Evolutionary conservation across 2,888 invertebrate species (phyloP).

Genomic region (Acanthococcus lagerstroemiae): DNA sequence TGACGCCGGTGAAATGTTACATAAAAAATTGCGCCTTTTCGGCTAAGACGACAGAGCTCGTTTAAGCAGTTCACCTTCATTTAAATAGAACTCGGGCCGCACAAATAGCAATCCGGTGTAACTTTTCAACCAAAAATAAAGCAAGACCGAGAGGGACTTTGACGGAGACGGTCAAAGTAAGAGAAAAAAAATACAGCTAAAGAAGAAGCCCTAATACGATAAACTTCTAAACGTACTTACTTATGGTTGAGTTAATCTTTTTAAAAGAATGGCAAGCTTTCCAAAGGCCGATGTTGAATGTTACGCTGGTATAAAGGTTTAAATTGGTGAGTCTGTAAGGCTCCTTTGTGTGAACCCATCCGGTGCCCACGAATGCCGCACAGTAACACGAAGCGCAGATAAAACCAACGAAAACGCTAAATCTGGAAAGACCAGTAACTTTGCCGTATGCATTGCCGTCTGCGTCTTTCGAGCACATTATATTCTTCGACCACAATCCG

Average conservation of each 20-base stretch:
- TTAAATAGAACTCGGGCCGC: neutral
- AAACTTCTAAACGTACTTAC: constrained; percentile 29
- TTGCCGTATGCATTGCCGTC: constrained; percentile 13
- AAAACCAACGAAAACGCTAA: constrained; percentile 29
- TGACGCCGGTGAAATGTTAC: no score
- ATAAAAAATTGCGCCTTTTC: constrained; percentile 7
- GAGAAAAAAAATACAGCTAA: neutral
- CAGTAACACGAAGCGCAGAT: constrained; percentile 17
- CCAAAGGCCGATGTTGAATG: constrained; percentile 30
- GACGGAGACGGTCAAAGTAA: neutral
- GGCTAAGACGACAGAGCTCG: no score
- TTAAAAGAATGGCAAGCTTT: constrained; percentile 29
- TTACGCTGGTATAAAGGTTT: constrained; percentile 29
- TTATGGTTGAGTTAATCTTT: constrained; percentile 31
- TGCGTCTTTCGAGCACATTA: constrained; percentile 23
- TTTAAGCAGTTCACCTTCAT: no score
- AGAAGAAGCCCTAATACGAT: constrained; percentile 15
- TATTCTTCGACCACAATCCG: constrained; percentile 9
- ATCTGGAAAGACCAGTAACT: constrained; percentile 12
- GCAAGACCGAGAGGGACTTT: neutral
- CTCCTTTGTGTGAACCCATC: constrained; percentile 31
- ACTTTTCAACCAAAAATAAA: neutral
- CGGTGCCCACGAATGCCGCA: constrained; percentile 28
- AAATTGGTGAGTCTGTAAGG: constrained; percentile 28
- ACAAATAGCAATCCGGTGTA: neutral